Evolutionary conservation across 2,113 vertebrate species (phyloP).

Genomic region (Onychostruthus taczanowskii): DNA sequence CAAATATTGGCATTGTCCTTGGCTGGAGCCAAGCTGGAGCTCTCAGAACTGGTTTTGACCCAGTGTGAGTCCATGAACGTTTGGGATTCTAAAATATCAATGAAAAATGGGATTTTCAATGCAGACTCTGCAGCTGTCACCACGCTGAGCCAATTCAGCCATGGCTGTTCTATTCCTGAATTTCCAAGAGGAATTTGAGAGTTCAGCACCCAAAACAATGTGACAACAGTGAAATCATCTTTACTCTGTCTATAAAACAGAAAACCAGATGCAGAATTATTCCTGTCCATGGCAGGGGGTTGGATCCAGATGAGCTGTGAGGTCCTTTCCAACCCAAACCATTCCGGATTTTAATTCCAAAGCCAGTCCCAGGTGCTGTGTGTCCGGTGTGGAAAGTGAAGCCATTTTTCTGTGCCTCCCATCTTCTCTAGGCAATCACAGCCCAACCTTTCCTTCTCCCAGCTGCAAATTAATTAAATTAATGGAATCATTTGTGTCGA

Average conservation of each 20-base stretch:
- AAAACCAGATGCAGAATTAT: background rate
- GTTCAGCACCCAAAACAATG: background rate
- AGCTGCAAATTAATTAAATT: background rate
- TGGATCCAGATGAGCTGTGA: background rate
- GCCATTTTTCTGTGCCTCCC: background rate
- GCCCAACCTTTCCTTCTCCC: background rate
- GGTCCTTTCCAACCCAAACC: background rate
- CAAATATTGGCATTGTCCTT: background rate
- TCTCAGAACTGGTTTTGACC: background rate
- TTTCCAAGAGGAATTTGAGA: background rate
- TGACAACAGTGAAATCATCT: background rate
- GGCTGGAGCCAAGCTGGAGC: background rate
- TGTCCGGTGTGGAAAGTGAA: background rate
- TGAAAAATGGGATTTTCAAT: background rate
- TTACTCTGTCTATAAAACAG: background rate
- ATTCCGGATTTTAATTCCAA: background rate
- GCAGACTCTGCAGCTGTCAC: background rate
- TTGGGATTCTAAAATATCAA: background rate
- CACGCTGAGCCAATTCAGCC: background rate
- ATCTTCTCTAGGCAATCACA: fast-evolving
- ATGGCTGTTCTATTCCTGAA: background rate
- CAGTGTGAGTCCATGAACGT: background rate
- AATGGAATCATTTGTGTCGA: background rate
- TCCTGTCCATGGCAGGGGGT: background rate
- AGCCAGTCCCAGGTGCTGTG: background rate